These are phyloP conservation scores for Epinephelus fuscoguttatus DNA, from an alignment of 2,113 vertebrate genomes.

Conservation along the genomic window DNA sequence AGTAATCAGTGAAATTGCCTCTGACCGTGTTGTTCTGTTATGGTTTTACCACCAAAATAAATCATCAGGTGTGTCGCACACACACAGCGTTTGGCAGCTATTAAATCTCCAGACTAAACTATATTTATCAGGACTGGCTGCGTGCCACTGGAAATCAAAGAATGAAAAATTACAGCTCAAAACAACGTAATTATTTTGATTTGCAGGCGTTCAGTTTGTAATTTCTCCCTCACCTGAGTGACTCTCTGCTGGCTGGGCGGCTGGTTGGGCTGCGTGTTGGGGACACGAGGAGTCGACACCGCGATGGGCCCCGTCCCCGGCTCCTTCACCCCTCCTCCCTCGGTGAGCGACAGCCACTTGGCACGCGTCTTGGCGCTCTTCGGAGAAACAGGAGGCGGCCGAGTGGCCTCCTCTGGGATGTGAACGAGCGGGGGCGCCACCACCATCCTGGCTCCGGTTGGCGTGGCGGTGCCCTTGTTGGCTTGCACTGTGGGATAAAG, in stretches of 20 bases:
- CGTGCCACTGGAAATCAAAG: conserved; percentile 28
- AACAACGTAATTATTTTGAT: not conserved
- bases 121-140: conserved; percentile 31
- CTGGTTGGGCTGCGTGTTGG: conserved; percentile 69
- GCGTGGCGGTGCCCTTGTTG: conserved; percentile 70
- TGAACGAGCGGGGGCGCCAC: conserved; percentile 90
- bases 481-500: conserved; percentile 92
- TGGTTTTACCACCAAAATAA: conserved; percentile 36
- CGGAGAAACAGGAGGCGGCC: conserved; percentile 84
- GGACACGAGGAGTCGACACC: conserved; percentile 78
- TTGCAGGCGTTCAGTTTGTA: conserved; percentile 8
- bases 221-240: conserved; percentile 84
- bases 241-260: conserved; percentile 89
- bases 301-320: conserved; percentile 75
- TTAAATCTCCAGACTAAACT: conserved; percentile 32
- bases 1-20: conserved; percentile 54
- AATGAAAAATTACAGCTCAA: conserved; percentile 24
- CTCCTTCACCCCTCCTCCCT: conserved; percentile 84
- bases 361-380: conserved; percentile 90
- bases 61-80: conserved; percentile 20
- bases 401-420: conserved; percentile 89
- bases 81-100: conserved; percentile 39
- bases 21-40: conserved; percentile 20
- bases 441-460: conserved; percentile 83
- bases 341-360: conserved; percentile 95